These are phyloP conservation scores for Bubo bubo DNA, from an alignment of 2,113 vertebrate genomes.

Conservation along the genomic window DNA sequence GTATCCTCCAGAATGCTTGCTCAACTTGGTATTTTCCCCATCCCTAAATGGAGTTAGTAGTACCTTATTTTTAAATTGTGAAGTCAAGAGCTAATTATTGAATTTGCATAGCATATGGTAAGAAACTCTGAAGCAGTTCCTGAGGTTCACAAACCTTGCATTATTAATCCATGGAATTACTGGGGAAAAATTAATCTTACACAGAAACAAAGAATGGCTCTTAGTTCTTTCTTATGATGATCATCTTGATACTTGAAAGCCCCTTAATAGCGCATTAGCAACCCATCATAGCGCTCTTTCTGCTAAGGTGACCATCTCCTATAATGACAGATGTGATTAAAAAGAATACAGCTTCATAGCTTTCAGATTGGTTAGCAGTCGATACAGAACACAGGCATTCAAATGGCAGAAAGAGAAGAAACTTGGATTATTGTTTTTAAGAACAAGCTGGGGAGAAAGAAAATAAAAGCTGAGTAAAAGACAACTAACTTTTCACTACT, in stretches of 20 bases:
- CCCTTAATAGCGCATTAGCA: slow-evolving; percentile 33
- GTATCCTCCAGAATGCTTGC: not conserved
- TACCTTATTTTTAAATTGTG: slow-evolving; percentile 8
- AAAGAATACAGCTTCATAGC: not conserved
- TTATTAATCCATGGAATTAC: slow-evolving; percentile 45
- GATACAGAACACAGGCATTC: not conserved
- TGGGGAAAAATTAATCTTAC: slow-evolving; percentile 37
- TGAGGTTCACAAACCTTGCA: slow-evolving; percentile 54
- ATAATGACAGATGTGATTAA: slow-evolving; percentile 1
- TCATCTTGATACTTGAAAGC: slow-evolving; percentile 19
- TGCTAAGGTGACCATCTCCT: slow-evolving; percentile 36
- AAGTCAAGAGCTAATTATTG: slow-evolving; percentile 31
- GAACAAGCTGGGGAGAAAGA: not conserved
- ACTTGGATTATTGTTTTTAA: not conserved
- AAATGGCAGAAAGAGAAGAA: not conserved
- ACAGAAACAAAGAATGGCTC: slow-evolving; percentile 23
- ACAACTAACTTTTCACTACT: not conserved
- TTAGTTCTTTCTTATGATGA: slow-evolving; percentile 19
- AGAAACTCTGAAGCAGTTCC: slow-evolving; percentile 25
- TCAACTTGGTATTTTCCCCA: not conserved
- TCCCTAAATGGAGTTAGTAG: not conserved
- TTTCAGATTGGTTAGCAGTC: not conserved
- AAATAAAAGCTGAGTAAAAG: not conserved
- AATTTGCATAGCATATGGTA: slow-evolving; percentile 52
- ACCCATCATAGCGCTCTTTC: not conserved